Evolutionary conservation across 2,888 invertebrate genomes (phyloP), one percentile per base, ranked within the genome.

Genomic region (Drosophila rellima): DNA sequence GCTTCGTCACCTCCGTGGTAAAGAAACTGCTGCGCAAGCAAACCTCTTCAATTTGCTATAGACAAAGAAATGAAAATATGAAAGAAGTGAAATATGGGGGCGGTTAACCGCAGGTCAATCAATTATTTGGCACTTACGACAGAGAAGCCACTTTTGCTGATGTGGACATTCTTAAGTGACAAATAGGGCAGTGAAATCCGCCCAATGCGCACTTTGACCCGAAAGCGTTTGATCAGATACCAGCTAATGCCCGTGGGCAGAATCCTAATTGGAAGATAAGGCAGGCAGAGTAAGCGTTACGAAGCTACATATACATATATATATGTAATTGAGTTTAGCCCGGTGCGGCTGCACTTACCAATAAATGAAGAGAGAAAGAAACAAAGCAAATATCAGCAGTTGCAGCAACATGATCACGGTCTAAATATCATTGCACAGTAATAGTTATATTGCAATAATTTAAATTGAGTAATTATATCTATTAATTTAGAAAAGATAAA

Each of bases 1-100:
- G 92, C 91, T 97, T 97, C 20, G 96, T 96, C 56, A 97, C 96
- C 81, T 97, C 97, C 1, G 97, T 97, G 91, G 97, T 97, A 80
- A 97, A 95, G 90, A 97, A 95, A 92, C 97, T 97, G 91, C 97
- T 97, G 59, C 96, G 95, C 77, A 97, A 94, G 74, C 96, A 95
- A 80, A 97, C 94, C 92, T 97, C 96, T 88, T 97, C 96, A 67
- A 97, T 95, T 92, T 97, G 96, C 97, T 97, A 91, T 26, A 93
- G 66, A 48, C 5, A 37, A 15, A 31, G 0, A 33, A 33, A 20
- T 37, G 37, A 31, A 40, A 31, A 17, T 13, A 7, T 45, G 5
- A 33, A 23, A 50, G 15, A 31, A 20, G 44, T 15, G 47, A 59
- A 23, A 35, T 45, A 42, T 59, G 3, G 42, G 45, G 56, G 29